Evolutionary conservation across 2,797 vertebrate species (phyloP).

Genomic region (Eulemur coronatus): DNA sequence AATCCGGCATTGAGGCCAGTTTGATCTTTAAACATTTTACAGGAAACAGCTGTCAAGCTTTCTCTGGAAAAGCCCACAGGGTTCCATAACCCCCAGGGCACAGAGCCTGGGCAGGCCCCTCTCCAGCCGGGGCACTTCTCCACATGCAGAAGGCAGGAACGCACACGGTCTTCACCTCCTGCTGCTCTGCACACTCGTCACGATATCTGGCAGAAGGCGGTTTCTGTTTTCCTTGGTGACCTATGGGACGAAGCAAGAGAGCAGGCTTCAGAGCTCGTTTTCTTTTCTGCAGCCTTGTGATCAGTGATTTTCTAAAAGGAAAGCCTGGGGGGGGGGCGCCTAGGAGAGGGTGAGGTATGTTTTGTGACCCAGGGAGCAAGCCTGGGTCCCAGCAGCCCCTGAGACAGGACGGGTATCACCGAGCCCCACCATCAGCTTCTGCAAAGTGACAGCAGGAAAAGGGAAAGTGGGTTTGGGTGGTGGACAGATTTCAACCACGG

Average conservation of each 20-base stretch:
- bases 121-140: too few relatives aligned
- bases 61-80: not conserved
- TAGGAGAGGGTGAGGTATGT: not conserved
- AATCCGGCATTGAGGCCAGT: not conserved
- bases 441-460: not conserved
- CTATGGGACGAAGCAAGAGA: conserved; percentile 79
- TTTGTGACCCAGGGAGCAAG: too few relatives aligned
- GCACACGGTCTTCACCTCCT: conserved; percentile 75
- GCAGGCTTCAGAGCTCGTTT: not conserved
- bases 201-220: conserved; percentile 88
- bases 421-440: not conserved
- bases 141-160: not conserved
- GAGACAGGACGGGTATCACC: not conserved
- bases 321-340: accelerated
- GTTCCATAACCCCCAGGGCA: not conserved
- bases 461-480: not conserved
- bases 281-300: not conserved
- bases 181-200: conserved; percentile 87
- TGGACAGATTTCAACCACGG: accelerated
- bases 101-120: not conserved
- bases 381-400: accelerated
- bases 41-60: conserved; percentile 54
- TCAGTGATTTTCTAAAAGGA: not conserved
- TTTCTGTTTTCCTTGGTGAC: conserved; percentile 95
- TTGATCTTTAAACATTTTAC: conserved; percentile 34